A percentile compares a stretch with the other conserved stretches of the same genome.
These are phyloP conservation scores for Mormyrus iriodes DNA, from an alignment of 2,113 vertebrate species.

Conservation along the genomic window DNA sequence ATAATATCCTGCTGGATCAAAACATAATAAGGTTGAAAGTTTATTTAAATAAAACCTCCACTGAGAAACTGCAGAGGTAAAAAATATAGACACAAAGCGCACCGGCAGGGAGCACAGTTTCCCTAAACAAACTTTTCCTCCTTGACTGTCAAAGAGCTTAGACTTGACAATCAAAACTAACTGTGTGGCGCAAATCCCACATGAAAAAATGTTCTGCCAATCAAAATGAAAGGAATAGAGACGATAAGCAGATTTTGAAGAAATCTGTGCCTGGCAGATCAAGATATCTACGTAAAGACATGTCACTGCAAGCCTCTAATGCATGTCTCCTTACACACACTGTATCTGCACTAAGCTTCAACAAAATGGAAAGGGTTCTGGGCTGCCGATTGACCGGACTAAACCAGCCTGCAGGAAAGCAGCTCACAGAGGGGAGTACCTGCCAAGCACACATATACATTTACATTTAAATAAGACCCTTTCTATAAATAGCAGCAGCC, in stretches of 20 bases:
- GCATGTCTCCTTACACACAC: not conserved
- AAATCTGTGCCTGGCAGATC: not conserved
- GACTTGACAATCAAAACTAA: not conserved
- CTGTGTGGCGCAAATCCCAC: not conserved
- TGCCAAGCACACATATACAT: not conserved
- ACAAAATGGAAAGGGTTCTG: not conserved
- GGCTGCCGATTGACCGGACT: not conserved
- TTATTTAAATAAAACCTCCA: not conserved
- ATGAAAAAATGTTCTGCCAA: conserved; percentile 4
- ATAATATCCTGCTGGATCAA: not conserved
- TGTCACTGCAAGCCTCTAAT: not conserved
- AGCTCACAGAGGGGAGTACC: not conserved
- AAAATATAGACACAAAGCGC: not conserved
- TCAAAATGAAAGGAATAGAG: not conserved
- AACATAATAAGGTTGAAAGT: not conserved
- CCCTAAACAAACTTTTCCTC: not conserved
- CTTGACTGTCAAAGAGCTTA: conserved; percentile 1
- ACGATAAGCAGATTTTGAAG: not conserved
- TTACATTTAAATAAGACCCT: not conserved
- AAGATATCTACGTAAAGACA: not conserved
- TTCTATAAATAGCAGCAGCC: not conserved
- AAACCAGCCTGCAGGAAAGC: not conserved
- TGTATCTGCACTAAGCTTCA: not conserved
- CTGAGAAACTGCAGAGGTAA: not conserved
- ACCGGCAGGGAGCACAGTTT: not conserved